phyloP scores from a whole-genome alignment of 2,888 invertebrate genomes.

The Hirtodrosophila alboralis region DNA sequence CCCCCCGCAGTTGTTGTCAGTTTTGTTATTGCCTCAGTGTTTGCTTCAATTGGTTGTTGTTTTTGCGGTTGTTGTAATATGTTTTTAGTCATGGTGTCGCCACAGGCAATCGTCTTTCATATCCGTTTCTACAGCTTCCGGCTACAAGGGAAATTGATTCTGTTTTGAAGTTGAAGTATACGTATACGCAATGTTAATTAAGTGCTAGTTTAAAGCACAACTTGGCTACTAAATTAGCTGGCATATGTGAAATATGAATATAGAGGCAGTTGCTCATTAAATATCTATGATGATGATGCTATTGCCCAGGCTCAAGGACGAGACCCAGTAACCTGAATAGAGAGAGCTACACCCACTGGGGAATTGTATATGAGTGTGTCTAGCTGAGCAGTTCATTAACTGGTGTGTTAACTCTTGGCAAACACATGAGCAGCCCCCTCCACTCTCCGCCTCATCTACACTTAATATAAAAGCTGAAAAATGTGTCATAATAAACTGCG shows the following conservation, averaged over 20 bases:
- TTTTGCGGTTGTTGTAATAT: slow-evolving; percentile 13
- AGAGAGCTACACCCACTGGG: slow-evolving; percentile 1
- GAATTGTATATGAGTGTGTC: slow-evolving; percentile 5
- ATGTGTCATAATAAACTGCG: slow-evolving; percentile 74
- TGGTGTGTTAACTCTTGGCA: slow-evolving; percentile 65
- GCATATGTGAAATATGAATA: slow-evolving; percentile 50
- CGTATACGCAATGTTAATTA: slow-evolving; percentile 67
- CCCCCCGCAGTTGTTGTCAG: slow-evolving; percentile 31
- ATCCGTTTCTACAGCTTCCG: slow-evolving; percentile 64
- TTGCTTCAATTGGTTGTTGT: slow-evolving; percentile 24
- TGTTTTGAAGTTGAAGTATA: slow-evolving; percentile 13
- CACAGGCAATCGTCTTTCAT: slow-evolving; percentile 70
- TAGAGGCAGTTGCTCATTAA: slow-evolving; percentile 61
- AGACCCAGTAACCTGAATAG: slow-evolving; percentile 68
- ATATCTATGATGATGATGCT: slow-evolving; percentile 28
- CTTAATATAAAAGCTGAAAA: slow-evolving; percentile 44
- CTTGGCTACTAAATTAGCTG: slow-evolving; percentile 24
- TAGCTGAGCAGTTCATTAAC: slow-evolving; percentile 60
- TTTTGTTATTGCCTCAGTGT: slow-evolving; percentile 22
- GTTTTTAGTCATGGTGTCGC: slow-evolving; percentile 27
- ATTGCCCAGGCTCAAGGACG: slow-evolving; percentile 58
- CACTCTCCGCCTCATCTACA: too few species aligned
- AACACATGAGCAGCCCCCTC: slow-evolving; percentile 42
- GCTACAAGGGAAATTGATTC: slow-evolving; percentile 66
- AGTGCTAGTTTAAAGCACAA: slow-evolving; percentile 57